Base-by-base conservation (phyloP, 2,113 vertebrate genomes). In the Paramisgurnus dabryanus region DNA sequence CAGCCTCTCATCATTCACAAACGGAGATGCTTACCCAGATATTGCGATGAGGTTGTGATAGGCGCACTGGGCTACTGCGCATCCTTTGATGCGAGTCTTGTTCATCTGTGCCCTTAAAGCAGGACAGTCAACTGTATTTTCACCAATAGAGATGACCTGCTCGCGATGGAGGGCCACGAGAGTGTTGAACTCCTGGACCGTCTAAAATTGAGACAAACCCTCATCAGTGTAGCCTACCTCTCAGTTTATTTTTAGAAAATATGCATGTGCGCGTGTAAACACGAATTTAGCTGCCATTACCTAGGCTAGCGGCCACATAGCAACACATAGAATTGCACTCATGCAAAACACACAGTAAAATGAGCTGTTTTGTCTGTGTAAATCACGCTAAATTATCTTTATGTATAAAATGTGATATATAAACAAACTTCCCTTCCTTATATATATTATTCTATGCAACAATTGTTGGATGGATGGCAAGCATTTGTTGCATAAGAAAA, bases 181-280 rank as follows among this genome's bases (percentile, higher is more conserved):
- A 9, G 96, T 97, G 91, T 99, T 98, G 92, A 98, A 98, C 83
- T 98, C 97, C 92, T 98, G 96, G 80, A 98, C 97, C 64, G 96
- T 95, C 97, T 99, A 89, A 80, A 92, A 85, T 9, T 3, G 5
- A 74, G 89, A 91, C 80, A 94, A 86, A 86, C 10, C 64, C 3
- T 0, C 72, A 34, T 34, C 22, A 65, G 12, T 41, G 50, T 7
- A 22, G 57, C 57, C 12, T 17, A 55, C 49, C 49, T 4, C 49
- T 43, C 57, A 22, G 63, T 66, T 47, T 77, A 53, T 77, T 77
- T 66, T 76, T 77, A 66, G 63, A 39, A 63, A 47, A 13, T 47
- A 12, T 17, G 22, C 58, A 1, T 61, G 49, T 7, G 55, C 53
- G 53, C 17, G 49, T 15, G 34, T 41, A 57, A 57, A 18, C 53